These are phyloP conservation scores for Lordiphosa clarofinis DNA, from an alignment of 1,140 invertebrate species.

Conservation along the genomic window DNA sequence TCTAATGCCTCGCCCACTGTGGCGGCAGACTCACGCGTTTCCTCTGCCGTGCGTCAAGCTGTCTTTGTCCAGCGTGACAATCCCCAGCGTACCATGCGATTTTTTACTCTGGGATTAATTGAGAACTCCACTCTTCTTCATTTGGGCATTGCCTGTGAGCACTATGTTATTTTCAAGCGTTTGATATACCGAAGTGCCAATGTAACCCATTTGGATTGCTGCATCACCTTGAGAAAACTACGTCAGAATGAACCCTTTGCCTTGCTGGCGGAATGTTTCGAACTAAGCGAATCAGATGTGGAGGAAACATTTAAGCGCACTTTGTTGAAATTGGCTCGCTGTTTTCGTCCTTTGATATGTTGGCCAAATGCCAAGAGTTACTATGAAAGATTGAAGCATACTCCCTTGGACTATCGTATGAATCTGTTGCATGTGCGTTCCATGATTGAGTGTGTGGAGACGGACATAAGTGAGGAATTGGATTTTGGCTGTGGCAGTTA, in stretches of 20 bases:
- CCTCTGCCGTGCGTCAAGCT: constrained; percentile 59
- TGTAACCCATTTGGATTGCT: constrained; percentile 65
- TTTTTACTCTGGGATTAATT: constrained; percentile 54
- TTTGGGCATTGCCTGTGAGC: constrained; percentile 44
- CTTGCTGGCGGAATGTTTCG: constrained; percentile 63
- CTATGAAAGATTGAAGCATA: constrained; percentile 64
- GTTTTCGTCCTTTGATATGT: constrained; percentile 56
- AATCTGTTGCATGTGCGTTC: constrained; percentile 69
- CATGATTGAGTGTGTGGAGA: constrained; percentile 75
- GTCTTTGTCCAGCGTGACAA: constrained; percentile 62
- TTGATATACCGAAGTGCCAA: constrained; percentile 54
- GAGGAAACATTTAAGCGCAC: constrained; percentile 60
- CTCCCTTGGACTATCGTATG: constrained; percentile 59
- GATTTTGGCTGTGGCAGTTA: constrained; percentile 59
- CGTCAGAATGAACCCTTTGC: constrained; percentile 68
- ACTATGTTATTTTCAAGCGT: constrained; percentile 57
- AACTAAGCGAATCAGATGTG: constrained; percentile 57
- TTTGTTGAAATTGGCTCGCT: constrained; percentile 52
- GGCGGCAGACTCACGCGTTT: constrained; percentile 15
- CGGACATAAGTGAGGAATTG: constrained; percentile 46
- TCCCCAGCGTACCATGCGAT: constrained; percentile 60
- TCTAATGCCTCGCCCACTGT: constrained; percentile 8
- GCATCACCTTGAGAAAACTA: constrained; percentile 66
- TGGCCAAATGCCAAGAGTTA: constrained; percentile 68
- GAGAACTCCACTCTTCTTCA: constrained; percentile 58